Conservation (phyloP, 2,888 invertebrate species). For the Tipula lateralis region DNA sequence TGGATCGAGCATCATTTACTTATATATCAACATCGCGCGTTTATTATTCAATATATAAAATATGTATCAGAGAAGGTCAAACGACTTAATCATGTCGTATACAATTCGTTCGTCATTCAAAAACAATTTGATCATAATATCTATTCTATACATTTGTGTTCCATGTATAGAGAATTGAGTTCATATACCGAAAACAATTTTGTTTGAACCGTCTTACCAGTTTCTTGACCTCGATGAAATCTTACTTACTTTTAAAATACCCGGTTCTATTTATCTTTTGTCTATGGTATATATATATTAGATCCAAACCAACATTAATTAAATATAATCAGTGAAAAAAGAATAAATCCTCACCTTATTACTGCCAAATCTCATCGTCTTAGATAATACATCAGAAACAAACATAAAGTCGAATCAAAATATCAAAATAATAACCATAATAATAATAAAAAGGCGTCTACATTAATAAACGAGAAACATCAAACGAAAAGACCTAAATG, state of each 20-base stretch:
- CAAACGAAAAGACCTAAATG: not conserved
- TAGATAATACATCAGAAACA: not conserved
- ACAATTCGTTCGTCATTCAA: not conserved
- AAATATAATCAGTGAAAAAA: not conserved
- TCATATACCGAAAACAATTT: not conserved
- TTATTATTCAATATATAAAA: not conserved
- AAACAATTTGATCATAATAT: not conserved
- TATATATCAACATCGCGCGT: not conserved
- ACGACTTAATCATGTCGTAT: not conserved
- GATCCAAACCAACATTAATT: not conserved
- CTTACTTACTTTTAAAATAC: too few relatives aligned
- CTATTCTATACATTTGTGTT: not conserved
- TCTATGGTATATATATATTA: not conserved
- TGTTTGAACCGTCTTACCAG: not conserved
- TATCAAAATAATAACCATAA: conserved; percentile 19
- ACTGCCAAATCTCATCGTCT: not conserved
- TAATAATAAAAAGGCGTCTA: conserved; percentile 14
- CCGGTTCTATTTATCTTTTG: not conserved
- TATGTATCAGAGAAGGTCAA: not conserved
- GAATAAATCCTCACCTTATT: conserved; percentile 1
- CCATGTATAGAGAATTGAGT: not conserved
- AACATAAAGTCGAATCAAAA: conserved; percentile 14
- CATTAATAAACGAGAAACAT: conserved; percentile 19
- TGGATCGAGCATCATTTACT: not conserved
- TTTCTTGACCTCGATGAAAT: not conserved